These are phyloP conservation scores for Pantherophis alleghaniensis DNA, from an alignment of 2,797 vertebrate species.

Conservation along the genomic window DNA sequence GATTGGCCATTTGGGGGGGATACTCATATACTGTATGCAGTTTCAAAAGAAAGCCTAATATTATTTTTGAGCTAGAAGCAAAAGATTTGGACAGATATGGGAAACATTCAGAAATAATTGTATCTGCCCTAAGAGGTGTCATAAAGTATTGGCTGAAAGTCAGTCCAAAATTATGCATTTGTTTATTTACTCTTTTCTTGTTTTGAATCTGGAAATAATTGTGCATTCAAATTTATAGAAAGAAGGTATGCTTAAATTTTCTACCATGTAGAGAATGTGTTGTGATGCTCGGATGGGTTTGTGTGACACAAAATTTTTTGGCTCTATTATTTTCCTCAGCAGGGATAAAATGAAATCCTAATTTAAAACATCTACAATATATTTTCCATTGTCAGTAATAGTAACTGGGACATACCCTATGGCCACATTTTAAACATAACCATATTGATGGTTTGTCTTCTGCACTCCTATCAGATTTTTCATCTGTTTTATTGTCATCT, in stretches of 20 bases:
- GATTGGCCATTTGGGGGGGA: neutral
- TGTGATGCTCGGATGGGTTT: neutral
- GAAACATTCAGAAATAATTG: neutral
- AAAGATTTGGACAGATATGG: neutral
- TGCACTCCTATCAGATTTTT: conserved; percentile 58
- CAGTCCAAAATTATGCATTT: neutral
- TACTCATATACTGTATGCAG: neutral
- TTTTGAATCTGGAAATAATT: neutral
- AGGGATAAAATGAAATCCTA: conserved; percentile 17
- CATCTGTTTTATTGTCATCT: conserved; percentile 65
- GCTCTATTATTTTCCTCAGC: neutral
- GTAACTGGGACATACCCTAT: conserved; percentile 78
- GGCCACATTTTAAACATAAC: conserved; percentile 95
- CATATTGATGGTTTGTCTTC: conserved; percentile 77
- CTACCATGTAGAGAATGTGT: neutral
- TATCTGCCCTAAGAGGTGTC: neutral
- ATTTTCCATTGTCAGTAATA: conserved; percentile 3
- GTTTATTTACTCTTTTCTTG: neutral
- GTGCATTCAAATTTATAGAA: neutral
- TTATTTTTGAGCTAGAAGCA: neutral
- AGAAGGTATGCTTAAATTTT: neutral
- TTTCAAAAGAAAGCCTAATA: neutral
- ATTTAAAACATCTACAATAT: neutral
- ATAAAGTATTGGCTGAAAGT: neutral
- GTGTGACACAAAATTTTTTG: neutral